These are phyloP conservation scores for Dynastes maya DNA, from an alignment of 2,888 invertebrate species.

Conservation along the genomic window DNA sequence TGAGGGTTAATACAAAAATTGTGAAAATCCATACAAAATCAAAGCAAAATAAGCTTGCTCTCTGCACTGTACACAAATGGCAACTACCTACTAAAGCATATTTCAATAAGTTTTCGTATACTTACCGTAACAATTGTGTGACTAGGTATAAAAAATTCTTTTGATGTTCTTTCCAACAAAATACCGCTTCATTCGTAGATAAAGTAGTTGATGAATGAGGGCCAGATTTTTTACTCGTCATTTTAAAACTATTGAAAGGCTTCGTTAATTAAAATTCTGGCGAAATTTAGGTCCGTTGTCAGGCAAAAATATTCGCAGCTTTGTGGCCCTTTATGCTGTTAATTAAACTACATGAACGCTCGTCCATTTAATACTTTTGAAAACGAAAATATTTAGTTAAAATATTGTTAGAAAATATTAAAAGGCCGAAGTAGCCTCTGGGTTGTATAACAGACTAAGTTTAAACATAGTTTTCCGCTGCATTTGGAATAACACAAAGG, in stretches of 20 bases:
- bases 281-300: neutral
- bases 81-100: neutral
- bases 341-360: neutral
- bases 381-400: neutral
- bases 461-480: too few relatives aligned
- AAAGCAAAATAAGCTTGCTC: too few relatives aligned
- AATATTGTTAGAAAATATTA: too few relatives aligned
- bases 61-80: too few relatives aligned
- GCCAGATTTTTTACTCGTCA: too few relatives aligned
- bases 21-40: too few relatives aligned
- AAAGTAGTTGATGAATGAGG: too few relatives aligned
- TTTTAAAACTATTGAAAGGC: neutral
- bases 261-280: slow-evolving; percentile 1
- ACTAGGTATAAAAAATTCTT: neutral
- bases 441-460: too few relatives aligned
- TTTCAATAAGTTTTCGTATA: neutral
- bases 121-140: neutral
- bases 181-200: neutral
- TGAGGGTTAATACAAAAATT: too few relatives aligned
- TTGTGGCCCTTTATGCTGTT: neutral
- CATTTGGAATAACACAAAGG: too few relatives aligned
- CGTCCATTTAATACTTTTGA: neutral
- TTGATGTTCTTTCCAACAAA: neutral
- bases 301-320: neutral
- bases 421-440: too few relatives aligned